phyloP scores from a whole-genome alignment of 2,888 invertebrate genomes.

The Drosophila greeni region DNA sequence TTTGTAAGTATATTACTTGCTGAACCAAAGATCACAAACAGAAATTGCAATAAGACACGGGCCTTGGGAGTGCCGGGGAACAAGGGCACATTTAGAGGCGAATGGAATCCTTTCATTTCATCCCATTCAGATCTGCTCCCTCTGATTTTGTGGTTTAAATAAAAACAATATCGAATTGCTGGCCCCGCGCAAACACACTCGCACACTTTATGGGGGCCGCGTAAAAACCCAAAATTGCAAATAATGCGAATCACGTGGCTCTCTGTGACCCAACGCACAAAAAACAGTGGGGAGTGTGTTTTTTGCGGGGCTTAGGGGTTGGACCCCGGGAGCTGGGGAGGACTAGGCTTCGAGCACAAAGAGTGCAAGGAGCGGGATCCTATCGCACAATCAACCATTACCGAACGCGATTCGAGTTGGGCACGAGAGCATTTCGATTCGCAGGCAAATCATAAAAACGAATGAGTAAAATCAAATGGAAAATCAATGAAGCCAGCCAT shows the following conservation, averaged over 20 bases:
- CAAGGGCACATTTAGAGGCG: slow-evolving; percentile 6
- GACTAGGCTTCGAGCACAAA: slow-evolving; percentile 8
- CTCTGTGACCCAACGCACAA: slow-evolving; percentile 37
- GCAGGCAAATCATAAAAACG: slow-evolving; percentile 72
- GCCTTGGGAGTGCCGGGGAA: neutral
- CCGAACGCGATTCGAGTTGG: slow-evolving; percentile 65
- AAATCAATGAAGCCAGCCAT: slow-evolving; percentile 68
- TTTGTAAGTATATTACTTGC: slow-evolving; percentile 17
- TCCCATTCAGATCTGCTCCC: slow-evolving; percentile 15
- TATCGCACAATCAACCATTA: slow-evolving; percentile 67
- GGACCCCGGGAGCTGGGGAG: too few species aligned
- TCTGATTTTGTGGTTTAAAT: slow-evolving; percentile 38
- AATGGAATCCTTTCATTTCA: slow-evolving; percentile 16
- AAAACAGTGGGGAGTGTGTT: slow-evolving; percentile 23
- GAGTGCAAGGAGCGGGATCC: slow-evolving; percentile 36
- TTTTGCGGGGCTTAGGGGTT: slow-evolving; percentile 3
- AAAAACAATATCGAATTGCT: slow-evolving; percentile 38
- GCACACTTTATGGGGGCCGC: slow-evolving; percentile 52
- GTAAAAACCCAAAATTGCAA: slow-evolving; percentile 64
- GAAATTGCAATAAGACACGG: slow-evolving; percentile 24
- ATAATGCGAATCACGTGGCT: slow-evolving; percentile 72
- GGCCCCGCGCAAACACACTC: neutral
- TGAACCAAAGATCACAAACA: slow-evolving; percentile 16
- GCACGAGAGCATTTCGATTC: slow-evolving; percentile 64
- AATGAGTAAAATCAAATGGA: slow-evolving; percentile 71